Conservation (phyloP, 1,140 invertebrate genomes). For the Platorchestia sp. region DNA sequence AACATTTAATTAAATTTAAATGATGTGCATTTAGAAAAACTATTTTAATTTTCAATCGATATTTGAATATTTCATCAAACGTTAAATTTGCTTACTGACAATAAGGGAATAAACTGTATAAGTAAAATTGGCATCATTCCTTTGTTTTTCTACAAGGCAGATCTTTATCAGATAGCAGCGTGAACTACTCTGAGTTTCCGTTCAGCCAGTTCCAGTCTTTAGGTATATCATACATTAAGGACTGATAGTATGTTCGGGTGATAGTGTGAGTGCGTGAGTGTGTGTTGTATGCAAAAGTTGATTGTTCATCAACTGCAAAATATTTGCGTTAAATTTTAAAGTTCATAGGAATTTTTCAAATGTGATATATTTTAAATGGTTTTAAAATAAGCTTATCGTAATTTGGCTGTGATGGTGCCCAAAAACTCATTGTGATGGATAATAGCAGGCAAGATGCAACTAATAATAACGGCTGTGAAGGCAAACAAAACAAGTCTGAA, state of each 20-base stretch:
- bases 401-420: conserved; percentile 13
- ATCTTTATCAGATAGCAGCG: not conserved
- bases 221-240: not conserved
- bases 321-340: not conserved
- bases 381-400: conserved; percentile 31
- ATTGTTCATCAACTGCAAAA: not conserved
- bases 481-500: not conserved
- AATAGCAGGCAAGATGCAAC: conserved; percentile 5
- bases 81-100: no score
- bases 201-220: not conserved
- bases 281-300: not conserved
- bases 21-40: no score
- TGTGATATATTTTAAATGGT: not conserved
- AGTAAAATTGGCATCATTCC: no score
- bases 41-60: no score
- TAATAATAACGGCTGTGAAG: conserved; percentile 31
- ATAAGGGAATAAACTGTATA: no score
- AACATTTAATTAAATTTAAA: no score
- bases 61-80: no score
- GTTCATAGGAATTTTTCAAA: not conserved
- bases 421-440: conserved; percentile 14
- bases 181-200: not conserved
- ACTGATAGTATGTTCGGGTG: not conserved
- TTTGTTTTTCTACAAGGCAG: no score
- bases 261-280: not conserved